Percentiles rank a stretch among this genome's conserved stretches.
Conservation (phyloP, 2,888 invertebrate species). For the Phaedon cochleariae region DNA sequence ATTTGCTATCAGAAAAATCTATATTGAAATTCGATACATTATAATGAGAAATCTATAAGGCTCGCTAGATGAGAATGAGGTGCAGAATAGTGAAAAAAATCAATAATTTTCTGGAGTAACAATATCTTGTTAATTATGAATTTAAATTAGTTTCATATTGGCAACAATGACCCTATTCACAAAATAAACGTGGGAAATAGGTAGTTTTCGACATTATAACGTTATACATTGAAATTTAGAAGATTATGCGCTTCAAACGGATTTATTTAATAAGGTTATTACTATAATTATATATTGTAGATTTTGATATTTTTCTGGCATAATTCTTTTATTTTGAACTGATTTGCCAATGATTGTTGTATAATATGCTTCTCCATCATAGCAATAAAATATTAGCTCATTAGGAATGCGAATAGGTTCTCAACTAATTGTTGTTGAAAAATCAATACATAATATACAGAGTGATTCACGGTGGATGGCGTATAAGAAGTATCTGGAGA, state of each 20-base stretch:
- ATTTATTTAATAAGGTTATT: slow-evolving; percentile 8
- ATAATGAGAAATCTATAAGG: too few relatives aligned
- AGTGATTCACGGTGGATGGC: too few relatives aligned
- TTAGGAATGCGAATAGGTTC: too few relatives aligned
- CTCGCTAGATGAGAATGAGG: too few relatives aligned
- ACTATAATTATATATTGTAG: slow-evolving; percentile 1
- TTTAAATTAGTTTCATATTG: background rate
- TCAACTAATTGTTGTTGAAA: too few relatives aligned
- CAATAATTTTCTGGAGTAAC: background rate
- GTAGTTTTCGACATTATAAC: slow-evolving; percentile 2
- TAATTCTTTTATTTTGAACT: background rate
- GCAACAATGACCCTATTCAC: background rate
- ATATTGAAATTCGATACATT: too few relatives aligned
- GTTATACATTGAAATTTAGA: background rate
- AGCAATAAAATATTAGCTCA: background rate
- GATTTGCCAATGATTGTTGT: background rate
- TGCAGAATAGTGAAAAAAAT: background rate
- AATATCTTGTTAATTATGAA: background rate
- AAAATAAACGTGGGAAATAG: background rate
- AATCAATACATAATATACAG: too few relatives aligned
- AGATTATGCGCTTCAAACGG: background rate
- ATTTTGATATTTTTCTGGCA: background rate
- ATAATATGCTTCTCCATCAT: background rate
- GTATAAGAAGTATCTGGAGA: too few relatives aligned
- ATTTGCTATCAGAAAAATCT: too few relatives aligned